Evolutionary conservation across 2,888 invertebrate genomes (phyloP).

Genomic region (Ellobium chinense): DNA sequence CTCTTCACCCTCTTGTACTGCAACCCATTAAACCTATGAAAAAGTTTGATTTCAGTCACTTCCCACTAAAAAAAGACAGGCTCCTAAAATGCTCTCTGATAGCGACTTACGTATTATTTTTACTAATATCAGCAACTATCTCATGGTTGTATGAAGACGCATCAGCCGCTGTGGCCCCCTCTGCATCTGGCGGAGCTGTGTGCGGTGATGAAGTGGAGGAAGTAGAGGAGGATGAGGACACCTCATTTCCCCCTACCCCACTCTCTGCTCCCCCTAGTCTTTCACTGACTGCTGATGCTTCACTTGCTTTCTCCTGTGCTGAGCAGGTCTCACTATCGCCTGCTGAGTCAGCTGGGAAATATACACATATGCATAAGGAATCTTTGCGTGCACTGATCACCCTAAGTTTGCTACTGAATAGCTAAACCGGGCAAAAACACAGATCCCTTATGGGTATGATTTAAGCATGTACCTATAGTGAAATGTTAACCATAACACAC

Average conservation of each 20-base stretch:
- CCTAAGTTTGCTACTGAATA: too few species aligned
- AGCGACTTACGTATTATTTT: conserved; percentile 48
- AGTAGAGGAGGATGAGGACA: conserved; percentile 34
- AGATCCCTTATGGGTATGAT: too few species aligned
- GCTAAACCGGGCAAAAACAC: too few species aligned
- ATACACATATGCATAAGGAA: too few species aligned
- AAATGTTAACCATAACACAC: too few species aligned
- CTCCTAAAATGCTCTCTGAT: too few species aligned
- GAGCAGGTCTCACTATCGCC: conserved; percentile 19
- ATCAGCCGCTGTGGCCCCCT: conserved; percentile 44
- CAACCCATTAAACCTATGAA: too few species aligned
- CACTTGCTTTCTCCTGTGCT: conserved; percentile 17
- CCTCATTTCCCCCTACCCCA: conserved; percentile 39
- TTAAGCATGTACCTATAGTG: too few species aligned
- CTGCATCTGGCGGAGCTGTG: conserved; percentile 12
- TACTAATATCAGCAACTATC: conserved; percentile 50
- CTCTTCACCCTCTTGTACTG: too few species aligned
- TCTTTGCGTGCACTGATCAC: too few species aligned
- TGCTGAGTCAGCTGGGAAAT: conserved; percentile 20
- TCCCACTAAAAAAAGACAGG: neutral
- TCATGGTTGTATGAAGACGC: conserved; percentile 42
- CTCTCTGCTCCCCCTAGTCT: conserved; percentile 38
- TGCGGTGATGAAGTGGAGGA: conserved; percentile 22
- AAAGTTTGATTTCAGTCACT: neutral
- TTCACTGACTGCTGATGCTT: conserved; percentile 42